Evolutionary conservation across 2,113 vertebrate species (phyloP).

Genomic region (Hydrolagus affinis): DNA sequence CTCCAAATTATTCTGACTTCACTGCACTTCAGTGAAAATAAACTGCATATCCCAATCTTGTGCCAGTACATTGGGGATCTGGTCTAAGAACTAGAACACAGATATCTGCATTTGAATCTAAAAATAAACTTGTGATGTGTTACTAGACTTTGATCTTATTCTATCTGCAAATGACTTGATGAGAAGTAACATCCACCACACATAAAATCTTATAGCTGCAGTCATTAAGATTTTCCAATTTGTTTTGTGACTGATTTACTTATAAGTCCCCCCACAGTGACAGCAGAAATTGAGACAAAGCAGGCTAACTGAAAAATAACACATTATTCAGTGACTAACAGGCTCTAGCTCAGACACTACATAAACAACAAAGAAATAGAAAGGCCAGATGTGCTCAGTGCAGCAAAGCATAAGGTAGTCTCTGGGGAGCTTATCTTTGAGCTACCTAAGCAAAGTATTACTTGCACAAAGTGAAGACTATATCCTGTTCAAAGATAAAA

Average conservation of each 20-base stretch:
- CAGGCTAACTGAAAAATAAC: background rate
- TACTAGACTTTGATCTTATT: background rate
- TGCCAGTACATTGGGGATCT: background rate
- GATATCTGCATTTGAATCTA: background rate
- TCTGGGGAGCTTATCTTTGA: background rate
- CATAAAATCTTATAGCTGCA: background rate
- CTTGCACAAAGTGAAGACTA: background rate
- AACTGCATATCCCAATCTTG: background rate
- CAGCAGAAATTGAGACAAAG: background rate
- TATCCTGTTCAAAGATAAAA: background rate
- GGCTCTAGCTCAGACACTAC: too few species aligned
- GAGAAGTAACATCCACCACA: background rate
- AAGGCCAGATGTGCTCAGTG: background rate
- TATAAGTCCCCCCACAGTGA: background rate
- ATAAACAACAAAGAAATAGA: background rate
- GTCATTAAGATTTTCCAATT: background rate
- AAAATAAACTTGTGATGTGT: background rate
- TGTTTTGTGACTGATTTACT: background rate
- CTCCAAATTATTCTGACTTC: background rate
- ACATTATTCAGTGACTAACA: background rate
- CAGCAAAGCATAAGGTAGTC: background rate
- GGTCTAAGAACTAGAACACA: background rate
- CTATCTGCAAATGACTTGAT: background rate
- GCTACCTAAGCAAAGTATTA: background rate
- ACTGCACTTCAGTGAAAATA: background rate